Conservation (phyloP, 2,797 vertebrate species). For the Fistularia tabacaria region DNA sequence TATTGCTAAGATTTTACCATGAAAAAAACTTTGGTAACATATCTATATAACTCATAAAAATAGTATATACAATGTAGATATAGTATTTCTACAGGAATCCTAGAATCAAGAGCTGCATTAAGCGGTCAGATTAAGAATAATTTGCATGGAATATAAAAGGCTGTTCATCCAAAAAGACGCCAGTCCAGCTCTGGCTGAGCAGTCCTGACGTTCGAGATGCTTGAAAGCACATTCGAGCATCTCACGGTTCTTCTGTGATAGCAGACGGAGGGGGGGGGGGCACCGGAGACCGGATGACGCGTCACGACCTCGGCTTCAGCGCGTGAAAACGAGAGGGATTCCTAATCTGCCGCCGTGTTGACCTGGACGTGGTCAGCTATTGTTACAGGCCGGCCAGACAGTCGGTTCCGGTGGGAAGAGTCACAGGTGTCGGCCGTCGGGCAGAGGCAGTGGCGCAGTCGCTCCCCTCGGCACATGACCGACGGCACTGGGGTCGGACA, state of each 20-base stretch:
- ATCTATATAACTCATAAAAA: conserved; percentile 31
- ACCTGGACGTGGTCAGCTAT: conserved; percentile 3
- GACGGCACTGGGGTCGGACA: conserved; percentile 66
- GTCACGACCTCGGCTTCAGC: too few species aligned
- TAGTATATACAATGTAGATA: neutral
- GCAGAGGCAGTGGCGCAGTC: conserved; percentile 38
- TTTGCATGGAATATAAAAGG: too few species aligned
- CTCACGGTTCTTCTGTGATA: conserved; percentile 1
- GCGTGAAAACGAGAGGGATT: too few species aligned
- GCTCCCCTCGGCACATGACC: conserved; percentile 48
- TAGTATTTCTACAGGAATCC: neutral
- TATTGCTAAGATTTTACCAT: too few species aligned
- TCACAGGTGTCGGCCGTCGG: conserved; percentile 12
- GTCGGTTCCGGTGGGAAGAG: conserved; percentile 58
- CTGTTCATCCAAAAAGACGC: too few species aligned
- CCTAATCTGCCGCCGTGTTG: neutral
- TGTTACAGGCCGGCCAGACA: conserved; percentile 35
- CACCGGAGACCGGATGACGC: too few species aligned
- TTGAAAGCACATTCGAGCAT: conserved; percentile 8
- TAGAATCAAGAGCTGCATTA: conserved; percentile 11
- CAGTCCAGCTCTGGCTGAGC: too few species aligned
- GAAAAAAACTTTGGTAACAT: neutral
- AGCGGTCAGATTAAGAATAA: neutral
- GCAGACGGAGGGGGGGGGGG: too few species aligned
- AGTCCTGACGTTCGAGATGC: too few species aligned